phyloP scores from a whole-genome alignment of 2,888 invertebrate genomes.

The Perithous albicinctus region DNA sequence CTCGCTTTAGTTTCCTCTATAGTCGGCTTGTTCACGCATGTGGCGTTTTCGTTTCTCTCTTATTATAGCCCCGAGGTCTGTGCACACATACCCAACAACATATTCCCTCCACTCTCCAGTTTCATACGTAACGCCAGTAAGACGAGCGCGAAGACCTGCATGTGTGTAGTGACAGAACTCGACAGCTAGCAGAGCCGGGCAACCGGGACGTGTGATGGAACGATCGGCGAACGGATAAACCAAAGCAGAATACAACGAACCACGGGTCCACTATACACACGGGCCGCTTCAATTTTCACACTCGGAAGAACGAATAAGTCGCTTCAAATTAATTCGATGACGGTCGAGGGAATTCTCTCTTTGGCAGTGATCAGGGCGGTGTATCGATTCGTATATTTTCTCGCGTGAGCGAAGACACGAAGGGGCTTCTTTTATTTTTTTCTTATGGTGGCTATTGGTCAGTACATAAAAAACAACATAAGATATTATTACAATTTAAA shows the following conservation, averaged over 20 bases:
- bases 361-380: neutral
- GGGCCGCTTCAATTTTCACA: slow-evolving; percentile 57
- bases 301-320: slow-evolving; percentile 51
- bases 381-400: slow-evolving; percentile 19
- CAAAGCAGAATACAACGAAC: slow-evolving; percentile 10
- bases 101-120: slow-evolving; percentile 19
- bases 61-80: slow-evolving; percentile 32
- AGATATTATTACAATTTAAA: neutral
- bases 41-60: slow-evolving; percentile 45
- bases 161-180: slow-evolving; percentile 51
- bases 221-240: slow-evolving; percentile 42
- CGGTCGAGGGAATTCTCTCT: slow-evolving; percentile 27
- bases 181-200: slow-evolving; percentile 40
- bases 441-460: neutral
- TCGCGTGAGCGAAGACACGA: neutral
- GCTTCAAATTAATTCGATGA: slow-evolving; percentile 51
- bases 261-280: slow-evolving; percentile 3
- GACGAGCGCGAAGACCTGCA: slow-evolving; percentile 58
- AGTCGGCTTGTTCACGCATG: slow-evolving; percentile 26
- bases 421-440: neutral
- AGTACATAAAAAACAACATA: neutral
- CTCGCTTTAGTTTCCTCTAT: slow-evolving; percentile 15
- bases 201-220: slow-evolving; percentile 31
- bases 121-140: slow-evolving; percentile 33
- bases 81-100: slow-evolving; percentile 8